phyloP scores from a whole-genome alignment of 2,888 invertebrate species.

The Amphiduros pacificus region DNA sequence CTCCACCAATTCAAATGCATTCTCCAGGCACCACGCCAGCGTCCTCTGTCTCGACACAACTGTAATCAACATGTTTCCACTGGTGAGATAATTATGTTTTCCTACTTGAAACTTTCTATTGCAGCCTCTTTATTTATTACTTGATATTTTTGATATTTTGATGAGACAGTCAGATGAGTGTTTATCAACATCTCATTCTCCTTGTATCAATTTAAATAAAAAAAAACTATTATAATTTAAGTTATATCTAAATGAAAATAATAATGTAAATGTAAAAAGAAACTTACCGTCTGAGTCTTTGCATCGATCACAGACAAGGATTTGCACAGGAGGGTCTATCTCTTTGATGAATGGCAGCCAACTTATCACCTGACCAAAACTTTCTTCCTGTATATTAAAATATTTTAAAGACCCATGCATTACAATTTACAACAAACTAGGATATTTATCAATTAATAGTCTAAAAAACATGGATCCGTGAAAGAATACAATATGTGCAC shows the following conservation, averaged over 20 bases:
- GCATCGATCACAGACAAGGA: conserved; percentile 66
- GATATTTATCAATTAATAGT: too few relatives aligned
- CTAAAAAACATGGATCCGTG: too few relatives aligned
- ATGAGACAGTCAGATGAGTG: too few relatives aligned
- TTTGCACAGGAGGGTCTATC: conserved; percentile 65
- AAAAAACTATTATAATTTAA: neutral
- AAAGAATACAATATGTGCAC: too few relatives aligned
- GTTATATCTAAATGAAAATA: neutral
- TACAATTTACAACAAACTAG: too few relatives aligned
- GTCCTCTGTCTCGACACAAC: conserved; percentile 38
- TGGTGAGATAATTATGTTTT: too few relatives aligned
- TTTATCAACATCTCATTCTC: neutral
- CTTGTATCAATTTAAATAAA: neutral
- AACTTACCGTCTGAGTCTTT: conserved; percentile 43
- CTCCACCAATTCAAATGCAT: conserved; percentile 73
- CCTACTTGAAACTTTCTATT: too few relatives aligned
- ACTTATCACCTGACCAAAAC: conserved; percentile 59
- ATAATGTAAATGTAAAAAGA: too few relatives aligned
- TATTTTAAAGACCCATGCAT: too few relatives aligned
- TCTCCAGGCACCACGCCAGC: conserved; percentile 69
- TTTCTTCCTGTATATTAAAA: conserved; percentile 51
- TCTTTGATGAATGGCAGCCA: conserved; percentile 62
- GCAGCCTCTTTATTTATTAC: too few relatives aligned
- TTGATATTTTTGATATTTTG: too few relatives aligned
- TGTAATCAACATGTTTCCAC: conserved; percentile 29